Evolutionary conservation across 1,140 invertebrate genomes (phyloP), one percentile per base, ranked within the genome.

Genomic region (Drosophila orosa): DNA sequence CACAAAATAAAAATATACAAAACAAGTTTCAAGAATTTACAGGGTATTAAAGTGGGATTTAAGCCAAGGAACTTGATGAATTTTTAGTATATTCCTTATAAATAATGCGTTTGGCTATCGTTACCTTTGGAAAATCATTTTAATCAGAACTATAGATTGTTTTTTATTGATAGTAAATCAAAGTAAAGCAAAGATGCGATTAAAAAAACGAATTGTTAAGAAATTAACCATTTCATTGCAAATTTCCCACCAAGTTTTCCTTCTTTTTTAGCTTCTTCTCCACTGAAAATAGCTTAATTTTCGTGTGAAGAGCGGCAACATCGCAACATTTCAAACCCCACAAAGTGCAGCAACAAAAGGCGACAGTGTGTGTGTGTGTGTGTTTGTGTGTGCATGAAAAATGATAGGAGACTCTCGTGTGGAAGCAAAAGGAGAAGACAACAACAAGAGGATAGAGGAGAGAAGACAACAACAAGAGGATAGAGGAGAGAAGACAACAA

Each of bases 351-450:
- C 25, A 60, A 60, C 58, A 60, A 60, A 35, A 61, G 19, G 19
- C 19, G 4, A n/a, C 29, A 48, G 55, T 69, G 45, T 63, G 31
- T 50, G 35, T 58, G 24, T 48, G 45, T 62, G 29, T 48, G 39
- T 48, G 45, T 62, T 24, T 48, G 39, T 61, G 67, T 69, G 63
- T 78, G 68, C 63, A 86, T 81, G 83, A 86, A 87, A 82, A 82
- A 86, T 76, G 78, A 87, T 78, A 86, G 78, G 61, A 81, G 78
- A 67, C 65, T 50, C 37, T 29, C 35, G 31, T 54, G 31, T 35
- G 29, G 50, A 54, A 54, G 50, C 50, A 33, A 54, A 54, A 54
- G 31, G 31, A 54, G 31, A 54, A 54, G 50, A 35, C 50, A 54
- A 50, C 48, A 39, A 54, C 31, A 33, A 31, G 29, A 61, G 33